Evolutionary conservation across 2,888 invertebrate species (phyloP), one percentile per base, ranked within the genome.

Genomic region (Archips xylosteana): DNA sequence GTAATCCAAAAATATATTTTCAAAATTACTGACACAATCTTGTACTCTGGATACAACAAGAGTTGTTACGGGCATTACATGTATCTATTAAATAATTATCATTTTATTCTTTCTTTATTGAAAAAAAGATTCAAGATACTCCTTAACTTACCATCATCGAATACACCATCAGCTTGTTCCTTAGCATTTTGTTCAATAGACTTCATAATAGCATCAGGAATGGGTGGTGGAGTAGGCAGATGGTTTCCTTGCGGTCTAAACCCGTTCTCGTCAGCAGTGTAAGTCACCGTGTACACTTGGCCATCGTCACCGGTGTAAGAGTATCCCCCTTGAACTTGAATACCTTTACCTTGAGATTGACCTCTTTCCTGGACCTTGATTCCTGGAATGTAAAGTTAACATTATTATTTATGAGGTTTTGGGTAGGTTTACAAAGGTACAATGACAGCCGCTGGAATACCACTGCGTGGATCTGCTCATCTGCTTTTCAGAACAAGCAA

Each of bases 221-320:
- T 90, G 2, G 95, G 95, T 0, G 95, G 95, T 2, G 95, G 94
- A 0, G 95, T 95, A 0, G 96, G 96, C 0, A 96, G 82, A 78
- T 96, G 95, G 0, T 91, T 93, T 0, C 95, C 96, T 60, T 91
- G 86, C 0, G 95, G 91, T 59, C 91, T 89, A 87, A 95, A 96
- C 2, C 96, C 96, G 73, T 95, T 89, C 82, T 95, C 95, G 76
- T 95, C 96, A 69, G 96, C 95, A 0, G 91, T 92, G 79, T 95
- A 95, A 2, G 91, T 91, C 47, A 96, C 88, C 0, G 95, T 91
- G 85, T 95, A 95, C 0, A 89, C 87, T 15, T 93, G 93, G 0
- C 95, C 96, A 77, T 96, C 95, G 2, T 95, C 95, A 0, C 95
- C 95, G 0, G 92, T 95, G 85, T 95, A 96, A 2, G 95, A 94